These are phyloP conservation scores for Cyrtorhinus lividipennis DNA, from an alignment of 1,140 invertebrate species.

Conservation along the genomic window DNA sequence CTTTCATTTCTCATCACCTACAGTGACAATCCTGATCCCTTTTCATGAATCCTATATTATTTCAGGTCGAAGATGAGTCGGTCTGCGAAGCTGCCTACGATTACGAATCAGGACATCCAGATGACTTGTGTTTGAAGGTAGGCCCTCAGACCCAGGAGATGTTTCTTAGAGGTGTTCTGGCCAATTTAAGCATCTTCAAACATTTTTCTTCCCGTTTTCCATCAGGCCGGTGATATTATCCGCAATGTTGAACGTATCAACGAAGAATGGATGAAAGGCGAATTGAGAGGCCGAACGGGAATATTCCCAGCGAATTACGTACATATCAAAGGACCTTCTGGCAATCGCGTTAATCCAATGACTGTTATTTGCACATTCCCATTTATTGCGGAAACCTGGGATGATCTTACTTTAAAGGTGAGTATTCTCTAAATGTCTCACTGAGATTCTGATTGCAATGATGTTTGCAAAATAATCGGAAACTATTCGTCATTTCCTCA, in stretches of 20 bases:
- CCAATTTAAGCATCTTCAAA: too few species aligned
- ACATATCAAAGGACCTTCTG: slow-evolving; percentile 54
- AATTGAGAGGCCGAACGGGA: slow-evolving; percentile 44
- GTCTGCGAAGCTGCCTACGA: slow-evolving; percentile 61
- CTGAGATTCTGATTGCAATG: too few species aligned
- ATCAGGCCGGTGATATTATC: slow-evolving; percentile 55
- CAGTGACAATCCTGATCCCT: too few species aligned
- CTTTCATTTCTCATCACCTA: too few species aligned
- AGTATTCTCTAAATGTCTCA: too few species aligned
- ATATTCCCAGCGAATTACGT: slow-evolving; percentile 70
- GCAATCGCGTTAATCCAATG: slow-evolving; percentile 23
- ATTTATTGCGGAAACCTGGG: slow-evolving; percentile 42
- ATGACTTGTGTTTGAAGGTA: slow-evolving; percentile 58
- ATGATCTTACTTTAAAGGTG: slow-evolving; percentile 44
- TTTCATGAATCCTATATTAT: too few species aligned
- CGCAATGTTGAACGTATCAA: slow-evolving; percentile 50
- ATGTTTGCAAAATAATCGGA: too few species aligned
- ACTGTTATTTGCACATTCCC: slow-evolving; percentile 40
- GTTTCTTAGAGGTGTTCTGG: too few species aligned
- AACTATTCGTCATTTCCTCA: slow-evolving; percentile 25
- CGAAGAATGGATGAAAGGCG: slow-evolving; percentile 65
- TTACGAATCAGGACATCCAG: slow-evolving; percentile 48
- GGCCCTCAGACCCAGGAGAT: too few species aligned
- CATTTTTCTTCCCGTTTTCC: slow-evolving; percentile 24
- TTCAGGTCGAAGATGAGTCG: slow-evolving; percentile 22